Evolutionary conservation across 2,888 invertebrate species (phyloP), one percentile per base, ranked within the genome.

Genomic region (Antheraea assamensis): DNA sequence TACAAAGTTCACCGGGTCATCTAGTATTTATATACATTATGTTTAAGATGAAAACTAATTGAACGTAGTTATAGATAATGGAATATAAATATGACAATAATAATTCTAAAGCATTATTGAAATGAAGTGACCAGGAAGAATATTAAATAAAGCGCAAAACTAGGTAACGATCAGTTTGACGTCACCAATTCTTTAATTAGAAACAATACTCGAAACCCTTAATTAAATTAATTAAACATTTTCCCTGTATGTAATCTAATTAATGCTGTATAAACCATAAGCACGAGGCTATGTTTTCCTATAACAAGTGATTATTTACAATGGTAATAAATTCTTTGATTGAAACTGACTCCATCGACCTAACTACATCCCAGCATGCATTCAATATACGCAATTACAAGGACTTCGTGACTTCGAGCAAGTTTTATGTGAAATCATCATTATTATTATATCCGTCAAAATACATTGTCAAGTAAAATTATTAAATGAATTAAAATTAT

Each of bases 221-320:
- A 66, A 72, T 55, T 49, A n/a, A 68, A 55, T 68, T 55, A 72
- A 42, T 35, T 27, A 13, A 35, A 73, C 17, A 73, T 73, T 73
- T 73, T 70, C 73, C n/a, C 73, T 73, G 70, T 73, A 27, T 73
- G 42, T 42, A 5, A 42, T 24, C 58, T 70, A 73, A 70, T 73
- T 73, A 73, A 73, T 42, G 21, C 35, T n/a, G 68, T 30, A 58
- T 35, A 73, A 73, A 70, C 47, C 70, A n/a, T 30, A 52, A 52
- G 35, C 52, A 61, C 27, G 17, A 13, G 3, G 15, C 15, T 58
- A n/a, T 61, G 27, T 61, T 61, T 61, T 17, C 61, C 61, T 61
- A 61, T 61, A 61, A 27, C 5, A n/a, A 24, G 5, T 52, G 24
- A n/a, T 58, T 24, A 58, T 58, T 58, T 24, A 58, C 24, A 58